Base-by-base conservation (phyloP, 2,113 vertebrate species). In the Eublepharis macularius region DNA sequence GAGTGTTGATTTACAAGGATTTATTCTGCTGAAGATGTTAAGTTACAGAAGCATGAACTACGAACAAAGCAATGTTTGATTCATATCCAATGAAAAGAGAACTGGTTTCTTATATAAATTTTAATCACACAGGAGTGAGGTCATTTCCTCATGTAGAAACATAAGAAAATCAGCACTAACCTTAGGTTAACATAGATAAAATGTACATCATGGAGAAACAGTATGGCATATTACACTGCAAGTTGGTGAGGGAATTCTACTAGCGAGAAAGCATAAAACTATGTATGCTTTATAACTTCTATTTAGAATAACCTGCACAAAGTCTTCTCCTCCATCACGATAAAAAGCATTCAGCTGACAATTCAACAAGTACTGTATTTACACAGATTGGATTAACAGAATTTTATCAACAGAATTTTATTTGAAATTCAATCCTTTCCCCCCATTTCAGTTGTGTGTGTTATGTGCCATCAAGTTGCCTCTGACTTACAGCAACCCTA, bases 91-190 rank as follows among this genome's bases (percentile, higher is more conserved):
- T 65, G 29, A 10, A 26, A 76, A 36, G 76, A 73, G 51, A 81
- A 88, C 74, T 85, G 86, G 77, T 82, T 85, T 86, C 87, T 87
- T 90, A 87, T 87, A 89, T 84, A 85, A 77, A 86, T 90, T 51
- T 84, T 83, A 88, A 87, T 88, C 79, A 79, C 76, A 77, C 16
- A 75, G 29, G 39, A 93, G 81, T 92, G 91, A 94, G 82, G 78
- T 91, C 91, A 93, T 90, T 93, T 94, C 92, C 89, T 36, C 86
- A 68, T 76, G 73, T 29, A 91, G 89, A 77, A 88, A 87, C 51
- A 41, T 89, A 88, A 91, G 29, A 54, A 92, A 92, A 92, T 94
- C 90, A 91, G 84, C 88, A 83, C 41, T 89, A 86, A 13, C 75
- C 92, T 83, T 87, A 88, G 24, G 81, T 77, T 69, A 89, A 57